A percentile compares a stretch with the other conserved stretches of the same genome.
Conservation (phyloP, 2,113 vertebrate genomes). For the Cinclus mexicanus region DNA sequence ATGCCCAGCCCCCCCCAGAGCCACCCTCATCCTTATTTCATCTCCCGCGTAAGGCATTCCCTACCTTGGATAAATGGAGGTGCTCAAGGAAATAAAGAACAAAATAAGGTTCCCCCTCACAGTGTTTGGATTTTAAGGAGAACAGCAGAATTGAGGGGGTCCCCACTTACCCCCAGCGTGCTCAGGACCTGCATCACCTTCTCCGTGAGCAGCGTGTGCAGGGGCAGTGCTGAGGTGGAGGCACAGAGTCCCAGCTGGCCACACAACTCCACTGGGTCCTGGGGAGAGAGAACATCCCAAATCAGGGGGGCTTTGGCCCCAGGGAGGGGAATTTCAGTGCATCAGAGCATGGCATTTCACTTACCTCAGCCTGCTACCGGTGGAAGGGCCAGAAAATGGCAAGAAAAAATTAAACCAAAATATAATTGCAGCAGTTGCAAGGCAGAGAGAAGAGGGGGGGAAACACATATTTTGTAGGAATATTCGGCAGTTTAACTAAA, state of each 20-base stretch:
- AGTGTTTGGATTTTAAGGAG: background rate
- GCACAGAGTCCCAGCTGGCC: constrained; percentile 79
- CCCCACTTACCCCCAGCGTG: background rate
- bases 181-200: constrained; percentile 50
- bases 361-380: constrained; percentile 68
- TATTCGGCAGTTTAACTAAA: background rate
- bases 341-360: accelerated
- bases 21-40: background rate
- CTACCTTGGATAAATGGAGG: background rate
- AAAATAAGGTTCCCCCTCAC: background rate
- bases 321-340: accelerated
- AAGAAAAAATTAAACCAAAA: constrained; percentile 32
- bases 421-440: background rate
- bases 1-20: accelerated
- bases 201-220: constrained; percentile 74
- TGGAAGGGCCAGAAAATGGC: background rate
- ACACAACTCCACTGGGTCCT: constrained; percentile 85
- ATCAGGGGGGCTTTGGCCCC: accelerated
- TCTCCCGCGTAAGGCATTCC: accelerated
- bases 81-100: background rate
- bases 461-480: background rate
- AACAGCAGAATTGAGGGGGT: accelerated
- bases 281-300: background rate
- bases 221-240: constrained; percentile 51
- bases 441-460: background rate